phyloP scores from a whole-genome alignment of 2,888 invertebrate species.

The Agriotes lineatus region DNA sequence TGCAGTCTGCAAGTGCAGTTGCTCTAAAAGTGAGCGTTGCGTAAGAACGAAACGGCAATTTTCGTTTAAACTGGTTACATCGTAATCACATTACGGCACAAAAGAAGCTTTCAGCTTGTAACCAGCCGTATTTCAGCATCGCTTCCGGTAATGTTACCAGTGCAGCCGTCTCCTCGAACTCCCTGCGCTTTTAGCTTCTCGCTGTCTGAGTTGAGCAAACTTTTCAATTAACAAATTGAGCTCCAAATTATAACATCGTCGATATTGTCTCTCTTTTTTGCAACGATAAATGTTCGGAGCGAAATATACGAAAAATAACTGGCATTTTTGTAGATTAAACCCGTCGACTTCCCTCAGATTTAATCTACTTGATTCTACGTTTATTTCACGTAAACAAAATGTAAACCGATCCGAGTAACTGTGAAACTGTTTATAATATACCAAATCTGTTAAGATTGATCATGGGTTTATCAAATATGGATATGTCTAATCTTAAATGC shows the following conservation, averaged over 20 bases:
- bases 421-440: no score
- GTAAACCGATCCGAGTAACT: no score
- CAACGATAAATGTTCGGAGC: no score
- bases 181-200: constrained; percentile 19
- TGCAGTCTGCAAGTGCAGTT: neutral
- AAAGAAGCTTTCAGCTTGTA: constrained; percentile 31
- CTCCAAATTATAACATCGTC: neutral
- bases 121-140: constrained; percentile 29
- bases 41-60: constrained; percentile 15
- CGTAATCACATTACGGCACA: constrained; percentile 33
- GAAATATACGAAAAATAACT: no score
- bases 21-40: neutral
- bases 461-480: no score
- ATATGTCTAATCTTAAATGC: no score
- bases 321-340: no score
- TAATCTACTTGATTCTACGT: no score
- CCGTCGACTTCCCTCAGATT: no score
- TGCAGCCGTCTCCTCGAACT: constrained; percentile 15
- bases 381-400: no score
- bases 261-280: neutral
- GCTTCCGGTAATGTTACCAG: constrained; percentile 29
- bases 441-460: no score
- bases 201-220: constrained; percentile 24
- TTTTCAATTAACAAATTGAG: constrained; percentile 33
- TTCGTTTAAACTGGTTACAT: constrained; percentile 24